Conservation (phyloP, 2,888 invertebrate genomes). For the Meandrusa payeni region DNA sequence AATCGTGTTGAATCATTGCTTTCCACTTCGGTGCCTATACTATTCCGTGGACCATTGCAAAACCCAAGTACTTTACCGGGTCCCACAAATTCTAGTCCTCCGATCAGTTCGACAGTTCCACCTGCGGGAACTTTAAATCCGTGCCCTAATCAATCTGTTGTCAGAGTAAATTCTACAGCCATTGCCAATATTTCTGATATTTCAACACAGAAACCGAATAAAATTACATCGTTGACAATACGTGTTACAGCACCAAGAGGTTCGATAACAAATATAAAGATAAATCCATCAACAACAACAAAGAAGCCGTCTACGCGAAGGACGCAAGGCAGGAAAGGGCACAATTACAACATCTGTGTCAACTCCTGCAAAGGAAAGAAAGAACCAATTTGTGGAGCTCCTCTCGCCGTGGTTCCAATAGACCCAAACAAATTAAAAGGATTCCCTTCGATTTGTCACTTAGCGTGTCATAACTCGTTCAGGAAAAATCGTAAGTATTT, state of each 20-base stretch:
- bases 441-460: constrained; percentile 69
- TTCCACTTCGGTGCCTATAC: constrained; percentile 16
- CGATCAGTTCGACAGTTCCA: constrained; percentile 28
- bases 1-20: constrained; percentile 2
- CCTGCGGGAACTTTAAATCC: not conserved
- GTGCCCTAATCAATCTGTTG: constrained; percentile 1
- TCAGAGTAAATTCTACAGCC: not conserved
- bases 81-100: constrained; percentile 30
- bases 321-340: constrained; percentile 45
- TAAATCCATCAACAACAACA: constrained; percentile 48
- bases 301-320: constrained; percentile 41
- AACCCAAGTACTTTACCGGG: constrained; percentile 26
- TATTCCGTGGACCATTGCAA: constrained; percentile 22
- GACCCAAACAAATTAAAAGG: constrained; percentile 62
- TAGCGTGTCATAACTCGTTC: constrained; percentile 72
- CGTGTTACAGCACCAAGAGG: constrained; percentile 58
- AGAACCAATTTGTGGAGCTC: constrained; percentile 61
- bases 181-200: constrained; percentile 24
- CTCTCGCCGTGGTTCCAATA: constrained; percentile 47
- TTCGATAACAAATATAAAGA: constrained; percentile 56
- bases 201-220: constrained; percentile 15
- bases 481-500: constrained; percentile 63
- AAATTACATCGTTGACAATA: constrained; percentile 44
- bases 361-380: constrained; percentile 54
- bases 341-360: constrained; percentile 59